These are phyloP conservation scores for Limulus polyphemus DNA, from an alignment of 2,888 invertebrate species.

Conservation along the genomic window DNA sequence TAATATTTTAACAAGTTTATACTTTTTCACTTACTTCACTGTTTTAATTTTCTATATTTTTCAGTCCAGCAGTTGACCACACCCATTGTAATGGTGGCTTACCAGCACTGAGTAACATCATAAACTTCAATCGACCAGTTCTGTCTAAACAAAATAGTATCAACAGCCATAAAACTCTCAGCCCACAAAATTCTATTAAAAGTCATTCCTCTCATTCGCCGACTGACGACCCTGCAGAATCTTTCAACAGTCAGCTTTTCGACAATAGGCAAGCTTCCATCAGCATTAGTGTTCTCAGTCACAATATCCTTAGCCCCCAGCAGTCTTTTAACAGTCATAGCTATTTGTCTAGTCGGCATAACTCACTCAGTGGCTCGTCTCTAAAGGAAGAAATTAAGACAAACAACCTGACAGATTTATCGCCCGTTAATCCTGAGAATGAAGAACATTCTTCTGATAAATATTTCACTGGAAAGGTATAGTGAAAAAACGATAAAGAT, in stretches of 20 bases:
- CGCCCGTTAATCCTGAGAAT: no score
- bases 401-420: constrained; percentile 6
- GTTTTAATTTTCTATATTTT: no score
- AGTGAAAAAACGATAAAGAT: no score
- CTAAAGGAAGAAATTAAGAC: constrained; percentile 31
- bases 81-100: constrained; percentile 50
- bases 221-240: constrained; percentile 6
- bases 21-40: no score
- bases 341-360: constrained; percentile 32
- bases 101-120: constrained; percentile 27
- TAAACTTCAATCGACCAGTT: constrained; percentile 33
- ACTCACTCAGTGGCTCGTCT: constrained; percentile 31
- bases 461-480: no score
- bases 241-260: constrained; percentile 23
- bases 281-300: constrained; percentile 29
- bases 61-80: constrained; percentile 2
- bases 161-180: constrained; percentile 39
- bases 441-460: no score
- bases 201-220: constrained; percentile 14
- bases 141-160: constrained; percentile 6
- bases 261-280: constrained; percentile 35
- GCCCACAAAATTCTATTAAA: constrained; percentile 57
- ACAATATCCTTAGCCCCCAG: constrained; percentile 10
- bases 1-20: no score
- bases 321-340: constrained; percentile 4